Conservation (phyloP, 2,113 vertebrate genomes). For the Nanger granti region DNA sequence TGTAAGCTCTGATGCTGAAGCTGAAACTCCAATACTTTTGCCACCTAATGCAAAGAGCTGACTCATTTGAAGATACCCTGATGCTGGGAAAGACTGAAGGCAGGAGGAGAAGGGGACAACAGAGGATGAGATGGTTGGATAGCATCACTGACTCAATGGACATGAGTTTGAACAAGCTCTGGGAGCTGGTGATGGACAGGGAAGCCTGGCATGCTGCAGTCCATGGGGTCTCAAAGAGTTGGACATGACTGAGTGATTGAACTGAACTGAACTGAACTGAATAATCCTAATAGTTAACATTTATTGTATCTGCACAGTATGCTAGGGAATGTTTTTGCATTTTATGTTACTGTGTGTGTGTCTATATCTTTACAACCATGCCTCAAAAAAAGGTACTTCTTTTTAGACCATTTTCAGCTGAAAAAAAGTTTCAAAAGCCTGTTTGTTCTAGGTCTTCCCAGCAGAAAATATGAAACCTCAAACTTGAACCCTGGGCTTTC, state of each 20-base stretch:
- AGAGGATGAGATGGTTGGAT: background rate
- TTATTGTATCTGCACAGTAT: background rate
- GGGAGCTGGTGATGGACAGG: background rate
- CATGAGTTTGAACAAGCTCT: background rate
- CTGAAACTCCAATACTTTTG: background rate
- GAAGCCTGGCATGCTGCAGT: background rate
- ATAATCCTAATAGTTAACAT: background rate
- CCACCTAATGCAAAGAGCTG: background rate
- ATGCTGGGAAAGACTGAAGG: background rate
- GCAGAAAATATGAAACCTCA: background rate
- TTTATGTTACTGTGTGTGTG: background rate
- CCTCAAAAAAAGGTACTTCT: background rate
- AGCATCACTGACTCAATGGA: background rate
- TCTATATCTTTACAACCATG: background rate
- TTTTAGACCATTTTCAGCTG: background rate
- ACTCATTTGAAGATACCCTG: background rate
- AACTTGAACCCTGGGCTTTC: background rate
- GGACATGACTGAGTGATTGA: background rate
- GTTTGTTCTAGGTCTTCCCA: background rate
- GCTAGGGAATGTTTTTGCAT: background rate
- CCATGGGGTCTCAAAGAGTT: background rate
- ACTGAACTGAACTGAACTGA: background rate
- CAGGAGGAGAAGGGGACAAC: background rate
- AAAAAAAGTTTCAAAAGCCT: background rate
- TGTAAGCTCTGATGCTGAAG: background rate